Conservation (phyloP, 2,888 invertebrate genomes). For the Prionchulus punctatus region DNA sequence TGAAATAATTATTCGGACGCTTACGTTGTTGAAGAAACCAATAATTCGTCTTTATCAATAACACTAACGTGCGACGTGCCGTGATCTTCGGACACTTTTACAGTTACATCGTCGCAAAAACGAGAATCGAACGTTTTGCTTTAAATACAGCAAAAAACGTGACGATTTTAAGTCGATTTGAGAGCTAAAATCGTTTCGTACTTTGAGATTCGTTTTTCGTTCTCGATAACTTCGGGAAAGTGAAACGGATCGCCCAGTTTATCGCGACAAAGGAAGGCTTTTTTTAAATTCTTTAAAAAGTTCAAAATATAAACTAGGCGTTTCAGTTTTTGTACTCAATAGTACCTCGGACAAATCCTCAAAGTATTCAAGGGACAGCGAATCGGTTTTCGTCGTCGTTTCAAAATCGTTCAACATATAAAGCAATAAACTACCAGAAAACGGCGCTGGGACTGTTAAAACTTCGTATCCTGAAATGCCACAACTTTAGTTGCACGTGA, state of each 20-base stretch:
- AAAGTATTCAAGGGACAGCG: not conserved
- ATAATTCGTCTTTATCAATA: constrained; percentile 30
- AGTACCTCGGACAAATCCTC: not conserved
- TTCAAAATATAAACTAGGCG: too few relatives aligned
- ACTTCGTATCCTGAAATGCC: constrained; percentile 45
- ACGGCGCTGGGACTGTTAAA: constrained; percentile 62
- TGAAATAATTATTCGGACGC: constrained; percentile 14
- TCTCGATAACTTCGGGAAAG: not conserved
- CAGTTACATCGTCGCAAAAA: not conserved
- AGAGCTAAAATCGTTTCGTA: not conserved
- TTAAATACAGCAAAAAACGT: not conserved
- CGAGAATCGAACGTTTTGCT: not conserved
- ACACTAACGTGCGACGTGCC: constrained; percentile 31
- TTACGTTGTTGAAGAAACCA: constrained; percentile 31
- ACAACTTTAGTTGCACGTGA: too few relatives aligned
- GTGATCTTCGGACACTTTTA: constrained; percentile 4
- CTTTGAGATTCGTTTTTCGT: not conserved
- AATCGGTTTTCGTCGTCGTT: not conserved
- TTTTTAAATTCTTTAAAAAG: not conserved
- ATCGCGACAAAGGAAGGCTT: not conserved
- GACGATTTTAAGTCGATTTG: not conserved
- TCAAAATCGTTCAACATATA: constrained; percentile 45
- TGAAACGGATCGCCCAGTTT: not conserved
- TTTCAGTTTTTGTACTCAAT: too few relatives aligned
- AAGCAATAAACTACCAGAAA: constrained; percentile 58